phyloP scores from a whole-genome alignment of 2,113 vertebrate species.

The Bufo bufo region DNA sequence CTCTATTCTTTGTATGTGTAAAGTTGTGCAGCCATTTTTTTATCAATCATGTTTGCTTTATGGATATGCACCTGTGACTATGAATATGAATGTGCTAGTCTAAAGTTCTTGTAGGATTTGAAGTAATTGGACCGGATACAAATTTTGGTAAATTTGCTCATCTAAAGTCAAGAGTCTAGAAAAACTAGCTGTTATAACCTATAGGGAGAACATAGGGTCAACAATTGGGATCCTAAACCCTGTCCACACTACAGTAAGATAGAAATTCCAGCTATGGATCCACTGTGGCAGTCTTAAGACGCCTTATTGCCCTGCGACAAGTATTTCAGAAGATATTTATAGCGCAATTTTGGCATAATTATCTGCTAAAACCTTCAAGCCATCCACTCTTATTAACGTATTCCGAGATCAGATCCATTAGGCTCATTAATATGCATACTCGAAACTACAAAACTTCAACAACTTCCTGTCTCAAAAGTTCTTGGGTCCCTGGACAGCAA shows the following conservation, averaged over 20 bases:
- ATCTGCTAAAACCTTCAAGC: background rate
- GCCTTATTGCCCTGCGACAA: background rate
- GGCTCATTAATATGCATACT: conserved; percentile 20
- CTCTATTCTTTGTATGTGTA: too few relatives aligned
- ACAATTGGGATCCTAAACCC: background rate
- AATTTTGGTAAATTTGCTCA: too few relatives aligned
- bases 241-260: background rate
- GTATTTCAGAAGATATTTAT: too few relatives aligned
- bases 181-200: too few relatives aligned
- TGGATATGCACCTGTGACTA: too few relatives aligned
- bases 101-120: too few relatives aligned
- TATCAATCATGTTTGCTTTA: too few relatives aligned
- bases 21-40: too few relatives aligned
- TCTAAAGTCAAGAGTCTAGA: too few relatives aligned
- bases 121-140: too few relatives aligned
- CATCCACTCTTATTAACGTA: background rate
- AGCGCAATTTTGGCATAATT: background rate
- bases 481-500: conserved; percentile 18
- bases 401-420: conserved; percentile 18
- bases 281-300: background rate
- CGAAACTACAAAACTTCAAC: background rate
- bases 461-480: conserved; percentile 32
- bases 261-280: background rate
- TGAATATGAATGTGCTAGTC: too few relatives aligned
- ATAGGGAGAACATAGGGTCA: background rate